Base-by-base conservation (phyloP, 2,888 invertebrate species). In the Orthonychiurus folsomi region DNA sequence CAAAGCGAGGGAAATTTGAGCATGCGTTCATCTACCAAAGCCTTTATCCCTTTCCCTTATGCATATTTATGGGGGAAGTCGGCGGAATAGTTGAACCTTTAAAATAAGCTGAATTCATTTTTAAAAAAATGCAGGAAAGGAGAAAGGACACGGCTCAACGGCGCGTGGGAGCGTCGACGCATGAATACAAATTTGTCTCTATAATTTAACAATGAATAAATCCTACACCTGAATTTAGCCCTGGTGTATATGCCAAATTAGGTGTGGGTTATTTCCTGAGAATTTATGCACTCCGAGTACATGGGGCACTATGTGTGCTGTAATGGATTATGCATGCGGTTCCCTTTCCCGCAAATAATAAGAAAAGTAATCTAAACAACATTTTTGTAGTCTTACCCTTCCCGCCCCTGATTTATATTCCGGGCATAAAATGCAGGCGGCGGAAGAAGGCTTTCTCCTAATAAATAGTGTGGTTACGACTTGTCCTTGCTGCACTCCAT, bases 11-110 rank as follows among this genome's bases (percentile, higher is more conserved):
- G 37, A 37, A 15, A 9, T 15, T 37, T 15, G 15, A 37, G 37
- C 15, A 5, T 37, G 9, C 9, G 37, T 15, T 37, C 37, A 37
- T 37, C 37, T 9, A 37, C 37, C 15, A n/a, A 37, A 5, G 37
- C 15, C 37, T 37, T 37, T 37, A 5, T n/a, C n/a, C n/a, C n/a
- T n/a, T 37, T 37, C 37, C 37, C 37, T 37, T 37, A 37, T 37
- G 37, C 37, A 37, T 37, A 37, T 37, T 37, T 37, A 37, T 37
- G 37, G 37, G 37, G n/a, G n/a, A n/a, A n/a, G n/a, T n/a, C n/a
- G n/a, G n/a, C n/a, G n/a, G n/a, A n/a, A n/a, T n/a, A n/a, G n/a
- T n/a, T n/a, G n/a, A n/a, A n/a, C n/a, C n/a, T n/a, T n/a, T n/a
- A n/a, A n/a, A n/a, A n/a, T n/a, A n/a, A n/a, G n/a, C n/a, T n/a